Percentiles rank a stretch among this genome's conserved stretches.
Evolutionary conservation across 2,797 vertebrate genomes (phyloP).

Genomic region (Bradypodion ventrale): DNA sequence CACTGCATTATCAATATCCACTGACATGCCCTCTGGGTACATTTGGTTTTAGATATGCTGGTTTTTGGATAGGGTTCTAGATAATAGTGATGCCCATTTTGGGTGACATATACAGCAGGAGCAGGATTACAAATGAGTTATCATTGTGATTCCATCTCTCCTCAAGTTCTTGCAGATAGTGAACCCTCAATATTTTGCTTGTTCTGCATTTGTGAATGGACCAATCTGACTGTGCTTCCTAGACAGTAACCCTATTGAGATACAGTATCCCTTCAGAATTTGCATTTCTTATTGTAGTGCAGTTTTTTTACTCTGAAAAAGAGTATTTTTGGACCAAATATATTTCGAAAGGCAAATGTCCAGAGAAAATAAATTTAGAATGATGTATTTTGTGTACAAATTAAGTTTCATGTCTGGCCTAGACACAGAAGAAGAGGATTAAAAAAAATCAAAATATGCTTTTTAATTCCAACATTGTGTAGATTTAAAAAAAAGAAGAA

Average conservation of each 20-base stretch:
- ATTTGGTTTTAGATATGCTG: not conserved
- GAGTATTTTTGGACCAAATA: not conserved
- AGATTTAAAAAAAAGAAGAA: not conserved
- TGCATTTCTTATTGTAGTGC: not conserved
- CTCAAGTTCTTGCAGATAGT: not conserved
- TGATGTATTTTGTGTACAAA: not conserved
- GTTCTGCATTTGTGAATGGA: not conserved
- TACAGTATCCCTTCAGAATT: not conserved
- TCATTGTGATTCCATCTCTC: not conserved
- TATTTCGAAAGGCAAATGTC: not conserved
- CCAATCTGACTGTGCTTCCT: not conserved
- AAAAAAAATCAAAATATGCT: not conserved
- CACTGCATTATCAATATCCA: not conserved
- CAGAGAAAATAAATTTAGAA: not conserved
- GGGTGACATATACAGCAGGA: not conserved
- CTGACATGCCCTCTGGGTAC: not conserved
- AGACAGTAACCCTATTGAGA: not conserved
- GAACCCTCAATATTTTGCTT: not conserved
- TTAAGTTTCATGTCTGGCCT: no score
- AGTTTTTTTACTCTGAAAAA: not conserved
- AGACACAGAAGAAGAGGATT: no score
- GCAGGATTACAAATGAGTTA: not conserved
- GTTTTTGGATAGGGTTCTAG: not conserved
- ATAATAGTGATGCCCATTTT: not conserved
- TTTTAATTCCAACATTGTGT: not conserved